Conservation (phyloP, 2,113 vertebrate species). For the Sceloporus tristichus region DNA sequence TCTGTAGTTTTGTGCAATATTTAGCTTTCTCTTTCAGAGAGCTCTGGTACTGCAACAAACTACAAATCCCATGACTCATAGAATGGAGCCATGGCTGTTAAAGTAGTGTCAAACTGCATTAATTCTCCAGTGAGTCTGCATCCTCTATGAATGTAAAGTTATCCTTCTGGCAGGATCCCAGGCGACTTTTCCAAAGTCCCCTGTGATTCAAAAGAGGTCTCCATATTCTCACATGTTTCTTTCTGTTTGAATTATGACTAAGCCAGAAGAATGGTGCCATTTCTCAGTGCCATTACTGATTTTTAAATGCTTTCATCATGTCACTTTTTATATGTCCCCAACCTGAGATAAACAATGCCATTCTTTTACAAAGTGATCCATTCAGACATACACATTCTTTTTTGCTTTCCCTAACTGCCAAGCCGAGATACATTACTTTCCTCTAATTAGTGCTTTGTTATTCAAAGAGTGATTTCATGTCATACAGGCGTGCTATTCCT, state of each 20-base stretch:
- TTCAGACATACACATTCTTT: background rate
- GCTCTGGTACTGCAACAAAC: too few species aligned
- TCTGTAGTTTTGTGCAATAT: too few species aligned
- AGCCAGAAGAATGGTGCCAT: background rate
- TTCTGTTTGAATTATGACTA: background rate
- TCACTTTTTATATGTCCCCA: background rate
- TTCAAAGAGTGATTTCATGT: background rate
- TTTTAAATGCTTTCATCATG: background rate
- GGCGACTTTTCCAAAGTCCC: too few species aligned
- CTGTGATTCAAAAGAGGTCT: too few species aligned
- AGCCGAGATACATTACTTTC: background rate
- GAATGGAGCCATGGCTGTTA: too few species aligned
- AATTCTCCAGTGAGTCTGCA: too few species aligned
- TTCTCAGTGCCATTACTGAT: background rate
- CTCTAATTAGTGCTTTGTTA: slow-evolving; percentile 23
- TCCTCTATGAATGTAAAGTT: too few species aligned
- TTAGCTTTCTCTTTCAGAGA: too few species aligned
- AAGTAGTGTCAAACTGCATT: too few species aligned
- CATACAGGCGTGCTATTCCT: background rate
- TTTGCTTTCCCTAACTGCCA: background rate
- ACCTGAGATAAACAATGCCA: background rate
- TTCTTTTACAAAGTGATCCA: background rate
- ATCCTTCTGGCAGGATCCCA: too few species aligned
- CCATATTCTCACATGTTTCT: background rate
- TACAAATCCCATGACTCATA: too few species aligned